Evolutionary conservation across 2,888 invertebrate genomes (phyloP), one percentile per base, ranked within the genome.

Genomic region (Orchestes rusci): DNA sequence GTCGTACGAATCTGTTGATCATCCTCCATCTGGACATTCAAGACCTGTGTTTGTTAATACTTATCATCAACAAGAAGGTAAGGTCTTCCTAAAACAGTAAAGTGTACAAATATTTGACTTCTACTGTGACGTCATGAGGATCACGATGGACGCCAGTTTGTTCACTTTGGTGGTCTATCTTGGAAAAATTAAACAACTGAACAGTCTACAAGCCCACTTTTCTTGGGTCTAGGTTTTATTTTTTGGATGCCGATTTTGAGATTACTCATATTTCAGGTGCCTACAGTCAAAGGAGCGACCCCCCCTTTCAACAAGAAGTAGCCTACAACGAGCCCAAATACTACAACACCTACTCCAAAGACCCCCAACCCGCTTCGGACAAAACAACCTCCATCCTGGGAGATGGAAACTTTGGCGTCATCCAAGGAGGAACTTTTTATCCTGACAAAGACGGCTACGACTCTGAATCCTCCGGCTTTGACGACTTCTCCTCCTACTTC

Each of bases 341-440:
- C 68, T 18, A 62, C 67, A 39, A 70, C 1, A 63, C 60, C 48
- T 56, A 59, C 28, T 49, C 55, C 19, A 36, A 43, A 34, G 37
- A 28, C 15, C 20, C 28, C 8, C 16, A 39, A 36, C 43, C n/a
- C n/a, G n/a, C n/a, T n/a, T n/a, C n/a, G n/a, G n/a, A n/a, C n/a
- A n/a, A n/a, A n/a, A n/a, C n/a, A n/a, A n/a, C n/a, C n/a, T n/a
- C n/a, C n/a, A 16, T 41, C 15, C 10, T 19, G 49, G 82, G 90
- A 4, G 88, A 88, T 1, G 89, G 89, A 1, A 89, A 89, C 66
- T 90, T 90, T 59, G 88, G 88, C 1, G 87, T 91, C 1, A 82
- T 91, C 37, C 76, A 80, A 43, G 91, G 91, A 3, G 91, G 89
- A 3, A 90, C 90, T 2, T 91, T 88, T 69, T 86, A 86, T 56